A percentile compares a stretch with the other conserved stretches of the same genome.
Conservation (phyloP, 2,113 vertebrate genomes). For the Aldabrachelys gigantea region DNA sequence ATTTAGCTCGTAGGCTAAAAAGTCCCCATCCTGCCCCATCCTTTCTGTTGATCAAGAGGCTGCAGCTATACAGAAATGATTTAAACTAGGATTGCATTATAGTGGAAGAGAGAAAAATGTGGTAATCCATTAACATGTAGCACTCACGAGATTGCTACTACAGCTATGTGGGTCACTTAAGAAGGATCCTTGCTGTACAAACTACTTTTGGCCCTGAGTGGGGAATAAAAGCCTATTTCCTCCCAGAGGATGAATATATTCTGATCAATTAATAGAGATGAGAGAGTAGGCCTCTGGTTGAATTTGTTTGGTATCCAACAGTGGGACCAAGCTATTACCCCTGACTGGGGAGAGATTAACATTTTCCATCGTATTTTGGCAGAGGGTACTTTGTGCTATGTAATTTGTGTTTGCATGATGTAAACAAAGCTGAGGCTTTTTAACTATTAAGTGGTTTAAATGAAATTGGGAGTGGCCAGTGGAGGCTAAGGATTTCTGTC, state of each 20-base stretch:
- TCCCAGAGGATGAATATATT: not conserved
- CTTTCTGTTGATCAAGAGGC: not conserved
- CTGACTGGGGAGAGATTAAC: not conserved
- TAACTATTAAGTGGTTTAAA: not conserved
- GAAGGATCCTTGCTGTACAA: not conserved
- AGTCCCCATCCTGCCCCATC: not conserved
- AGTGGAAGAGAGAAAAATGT: not conserved
- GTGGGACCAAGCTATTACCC: not conserved
- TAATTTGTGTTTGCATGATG: fast-evolving
- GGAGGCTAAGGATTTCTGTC: not conserved
- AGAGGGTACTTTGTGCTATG: not conserved
- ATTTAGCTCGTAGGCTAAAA: not conserved
- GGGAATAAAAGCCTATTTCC: not conserved
- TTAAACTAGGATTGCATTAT: not conserved
- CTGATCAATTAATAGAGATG: not conserved
- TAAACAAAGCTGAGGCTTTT: not conserved
- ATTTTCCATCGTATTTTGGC: not conserved
- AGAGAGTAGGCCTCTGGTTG: not conserved
- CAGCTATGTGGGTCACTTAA: not conserved
- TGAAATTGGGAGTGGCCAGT: not conserved
- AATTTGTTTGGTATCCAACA: not conserved
- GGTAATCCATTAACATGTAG: not conserved
- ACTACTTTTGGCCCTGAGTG: not conserved
- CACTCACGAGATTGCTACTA: not conserved
- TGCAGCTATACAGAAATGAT: not conserved